Percentiles rank a stretch among this genome's conserved stretches.
phyloP scores from a whole-genome alignment of 1,140 invertebrate genomes.

The Cherax quadricarinatus region DNA sequence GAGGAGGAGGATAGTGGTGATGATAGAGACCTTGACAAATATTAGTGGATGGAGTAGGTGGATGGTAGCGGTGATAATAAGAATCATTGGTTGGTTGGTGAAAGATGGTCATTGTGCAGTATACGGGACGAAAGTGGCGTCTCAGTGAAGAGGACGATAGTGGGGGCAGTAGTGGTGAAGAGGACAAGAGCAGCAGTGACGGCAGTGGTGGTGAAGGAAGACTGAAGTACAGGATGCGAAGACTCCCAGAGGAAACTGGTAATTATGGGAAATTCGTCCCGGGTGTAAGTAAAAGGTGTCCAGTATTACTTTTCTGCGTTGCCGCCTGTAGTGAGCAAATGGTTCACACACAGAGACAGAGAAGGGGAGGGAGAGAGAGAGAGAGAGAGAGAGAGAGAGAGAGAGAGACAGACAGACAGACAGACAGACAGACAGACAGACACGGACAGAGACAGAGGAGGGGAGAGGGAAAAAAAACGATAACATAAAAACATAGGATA shows the following conservation, averaged over 20 bases:
- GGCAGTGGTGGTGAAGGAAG: background rate
- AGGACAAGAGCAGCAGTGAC: no score
- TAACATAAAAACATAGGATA: no score
- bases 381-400: background rate
- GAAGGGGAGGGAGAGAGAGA: background rate
- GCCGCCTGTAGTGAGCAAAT: background rate
- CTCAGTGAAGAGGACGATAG: background rate
- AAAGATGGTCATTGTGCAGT: no score
- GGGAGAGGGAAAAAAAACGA: no score
- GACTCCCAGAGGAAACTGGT: background rate
- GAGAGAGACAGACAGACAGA: background rate
- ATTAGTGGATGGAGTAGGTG: background rate
- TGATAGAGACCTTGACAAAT: no score
- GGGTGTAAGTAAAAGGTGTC: background rate
- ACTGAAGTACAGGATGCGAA: background rate
- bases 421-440: background rate
- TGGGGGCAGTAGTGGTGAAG: background rate
- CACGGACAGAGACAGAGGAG: no score
- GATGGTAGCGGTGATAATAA: background rate
- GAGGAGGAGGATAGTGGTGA: no score
- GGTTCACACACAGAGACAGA: background rate
- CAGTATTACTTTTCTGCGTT: background rate
- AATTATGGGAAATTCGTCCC: slow-evolving; percentile 4
- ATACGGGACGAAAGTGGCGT: background rate
- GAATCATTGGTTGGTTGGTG: no score